Base-by-base conservation (phyloP, 2,797 vertebrate species). In the Odontamblyopus lacepedii region DNA sequence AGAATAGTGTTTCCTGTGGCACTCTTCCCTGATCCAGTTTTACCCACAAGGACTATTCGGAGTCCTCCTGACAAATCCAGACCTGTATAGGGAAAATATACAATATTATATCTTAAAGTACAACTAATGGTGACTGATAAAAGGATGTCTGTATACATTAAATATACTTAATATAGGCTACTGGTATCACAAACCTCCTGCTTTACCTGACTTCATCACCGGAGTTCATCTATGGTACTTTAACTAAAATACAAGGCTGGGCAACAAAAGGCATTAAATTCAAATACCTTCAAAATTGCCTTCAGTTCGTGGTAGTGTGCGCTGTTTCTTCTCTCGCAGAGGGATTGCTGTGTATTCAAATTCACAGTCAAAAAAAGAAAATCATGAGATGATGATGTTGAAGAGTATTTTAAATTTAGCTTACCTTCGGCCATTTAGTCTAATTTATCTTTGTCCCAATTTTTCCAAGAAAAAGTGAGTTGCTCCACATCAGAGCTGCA, bases 1-100 rank as follows among this genome's bases (percentile, higher is more conserved):
- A 92, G 89, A 73, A 93, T 91, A 64, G 91, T 93, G 85, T 93
- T 93, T 78, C 91, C 92, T 67, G 92, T 69, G 3, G 92, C 91
- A 41, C 92, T 93, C 82, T 93, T 93, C 15, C 92, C 92, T 8
- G 91, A 91, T 56, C 92, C 92, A 4, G 92, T 93, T 71, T 91
- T 93, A 0, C 92, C 92, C 77, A 93, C 86, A 66, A 93, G 82
- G 75, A 93, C 88, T 9, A 93, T 92, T 79, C 91, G 85, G 68
- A 93, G 55, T 3, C 89, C 87, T 71, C 84, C 81, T 50, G 87
- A 57, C 61, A 91, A 79, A 62, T 92, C 87, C 51, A 89, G 68
- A 83, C 77, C 90, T 92, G 82, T 11, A 72, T 74, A 1, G 62
- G 41, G 30, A 63, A 41, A 63, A 63, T 35, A 35, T 5, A 23